Evolutionary conservation across 2,797 vertebrate species (phyloP), one percentile per base, ranked within the genome.

Genomic region (Syngnathus rostellatus): DNA sequence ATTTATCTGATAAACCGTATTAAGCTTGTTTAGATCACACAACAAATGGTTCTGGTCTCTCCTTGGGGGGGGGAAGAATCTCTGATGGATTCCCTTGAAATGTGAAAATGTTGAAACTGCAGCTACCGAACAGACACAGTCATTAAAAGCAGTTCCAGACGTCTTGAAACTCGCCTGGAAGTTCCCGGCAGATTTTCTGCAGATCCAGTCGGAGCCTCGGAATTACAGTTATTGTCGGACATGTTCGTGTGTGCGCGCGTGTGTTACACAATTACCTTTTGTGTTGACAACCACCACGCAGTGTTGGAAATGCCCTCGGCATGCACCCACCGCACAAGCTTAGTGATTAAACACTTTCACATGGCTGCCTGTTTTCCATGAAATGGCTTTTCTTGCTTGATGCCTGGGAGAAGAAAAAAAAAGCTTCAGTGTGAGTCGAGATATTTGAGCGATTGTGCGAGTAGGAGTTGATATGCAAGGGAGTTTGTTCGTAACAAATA

Each of bases 321-420:
- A 78, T 69, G 68, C n/a, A 50, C 75, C 77, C 60, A 48, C 69
- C 31, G 4, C 31, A 67, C 68, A 51, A 77, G 80, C 77, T 86
- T 84, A 85, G 79, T 14, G 74, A 79, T 86, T 86, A 87, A 87
- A 86, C 79, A 77, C 83, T 86, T 81, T 85, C 86, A 82, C 85
- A 83, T 86, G 83, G 75, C 75, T 82, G 76, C 81, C 78, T 79
- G 79, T 68, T 76, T 82, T 77, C 67, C 68, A 65, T 69, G 43
- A 64, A 77, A 69, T 63, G 72, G 54, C 76, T 67, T 75, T 68
- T 64, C 63, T 70, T 78, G 17, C 41, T 45, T 63, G n/a, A 67
- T 72, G 71, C 74, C 66, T 78, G 70, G 31, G 31, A 31, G 2
- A 53, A 65, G 69, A 40, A 55, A 68, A 68, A 64, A 62, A 65